Base-by-base conservation (phyloP, 2,113 vertebrate species). In the Leptosomus discolor region DNA sequence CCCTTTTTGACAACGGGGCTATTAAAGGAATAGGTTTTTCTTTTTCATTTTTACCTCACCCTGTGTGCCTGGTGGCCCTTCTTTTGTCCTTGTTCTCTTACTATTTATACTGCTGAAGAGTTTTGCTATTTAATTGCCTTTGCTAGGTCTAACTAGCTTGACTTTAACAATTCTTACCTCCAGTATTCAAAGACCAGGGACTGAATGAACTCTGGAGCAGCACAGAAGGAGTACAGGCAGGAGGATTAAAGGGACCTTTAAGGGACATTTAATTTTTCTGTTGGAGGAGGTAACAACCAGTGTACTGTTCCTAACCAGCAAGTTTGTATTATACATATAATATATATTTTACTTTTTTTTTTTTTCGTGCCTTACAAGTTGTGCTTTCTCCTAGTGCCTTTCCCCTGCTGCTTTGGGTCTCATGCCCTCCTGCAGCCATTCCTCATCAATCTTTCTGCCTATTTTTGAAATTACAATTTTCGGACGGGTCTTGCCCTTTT, bases 51-150 rank as follows among this genome's bases (percentile, higher is more conserved):
- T 53, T 86, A 77, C 82, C 67, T 95, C 67, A 53, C 57, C 65
- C 67, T 2, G 85, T 37, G 85, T 51, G 91, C 29, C 58, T 63
- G 54, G 43, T 77, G 88, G 54, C 92, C 75, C 67, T 95, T 76
- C 78, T 88, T 95, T 95, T 95, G 96, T 92, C 92, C 94, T 85
- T 76, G 85, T 79, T 90, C 91, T 92, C 85, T 94, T 92, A 60
- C 94, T 96, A 83, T 92, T 93, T 94, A 65, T 95, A 88, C 67
- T 88, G 91, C 92, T 69, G 79, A 92, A 86, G 83, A 94, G 76
- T 83, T 97, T 85, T 82, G 73, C 80, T 87, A 12, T 84, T 94
- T 94, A 79, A 94, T 90, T 94, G 90, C 95, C 90, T 94, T 88
- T 88, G 77, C 90, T 89, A 48, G 61, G 65, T 87, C 90, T 91